Percentiles rank a stretch among this genome's conserved stretches.
These are phyloP conservation scores for Coenonympha arcania DNA, from an alignment of 2,888 invertebrate genomes.

Conservation along the genomic window DNA sequence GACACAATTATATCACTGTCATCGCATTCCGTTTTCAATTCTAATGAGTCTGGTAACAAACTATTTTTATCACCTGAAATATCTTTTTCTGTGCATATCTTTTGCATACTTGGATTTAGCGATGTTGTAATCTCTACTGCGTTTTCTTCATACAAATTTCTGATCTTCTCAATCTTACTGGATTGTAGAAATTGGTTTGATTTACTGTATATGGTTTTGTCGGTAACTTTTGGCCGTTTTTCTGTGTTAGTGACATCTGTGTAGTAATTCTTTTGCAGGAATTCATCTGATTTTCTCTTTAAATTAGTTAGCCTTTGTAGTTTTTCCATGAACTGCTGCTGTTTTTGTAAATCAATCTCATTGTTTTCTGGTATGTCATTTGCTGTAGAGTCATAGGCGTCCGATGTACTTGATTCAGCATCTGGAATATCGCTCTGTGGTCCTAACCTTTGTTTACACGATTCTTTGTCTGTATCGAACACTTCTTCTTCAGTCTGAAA, in stretches of 20 bases:
- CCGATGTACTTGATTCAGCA: conserved; percentile 49
- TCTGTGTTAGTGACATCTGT: conserved; percentile 53
- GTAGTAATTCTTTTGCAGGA: conserved; percentile 61
- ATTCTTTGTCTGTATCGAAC: conserved; percentile 51
- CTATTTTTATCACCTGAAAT: conserved; percentile 46
- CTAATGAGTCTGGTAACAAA: conserved; percentile 41
- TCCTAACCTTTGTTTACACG: conserved; percentile 47
- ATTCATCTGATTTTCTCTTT: conserved; percentile 68
- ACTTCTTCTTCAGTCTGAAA: conserved; percentile 63
- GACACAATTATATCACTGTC: conserved; percentile 64
- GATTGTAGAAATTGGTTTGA: conserved; percentile 42
- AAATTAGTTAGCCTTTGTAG: conserved; percentile 60
- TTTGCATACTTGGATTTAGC: conserved; percentile 45
- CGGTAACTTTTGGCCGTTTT: conserved; percentile 61
- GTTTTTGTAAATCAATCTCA: conserved; percentile 54
- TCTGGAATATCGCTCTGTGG: conserved; percentile 48
- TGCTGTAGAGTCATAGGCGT: conserved; percentile 43
- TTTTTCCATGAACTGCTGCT: conserved; percentile 64
- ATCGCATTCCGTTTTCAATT: conserved; percentile 67
- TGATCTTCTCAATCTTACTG: conserved; percentile 51
- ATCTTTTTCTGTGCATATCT: conserved; percentile 41
- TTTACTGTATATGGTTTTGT: conserved; percentile 47
- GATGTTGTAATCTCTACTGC: conserved; percentile 52
- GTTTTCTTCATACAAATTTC: conserved; percentile 55
- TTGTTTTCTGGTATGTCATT: conserved; percentile 46